phyloP scores from a whole-genome alignment of 2,113 vertebrate species.

The Hyaena hyaena region DNA sequence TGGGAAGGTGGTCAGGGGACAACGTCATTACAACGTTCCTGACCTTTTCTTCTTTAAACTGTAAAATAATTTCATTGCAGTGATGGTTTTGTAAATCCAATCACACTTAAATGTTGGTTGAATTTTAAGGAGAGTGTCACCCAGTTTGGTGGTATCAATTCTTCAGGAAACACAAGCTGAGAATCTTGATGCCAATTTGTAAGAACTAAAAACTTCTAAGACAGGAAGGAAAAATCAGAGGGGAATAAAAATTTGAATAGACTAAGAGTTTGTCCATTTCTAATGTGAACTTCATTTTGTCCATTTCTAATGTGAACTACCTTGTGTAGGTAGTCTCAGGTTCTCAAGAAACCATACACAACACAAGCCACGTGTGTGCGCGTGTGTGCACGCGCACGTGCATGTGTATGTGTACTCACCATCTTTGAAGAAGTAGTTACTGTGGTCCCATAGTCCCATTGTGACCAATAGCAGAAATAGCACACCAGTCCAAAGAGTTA shows the following conservation, averaged over 20 bases:
- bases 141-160: not conserved
- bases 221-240: not conserved
- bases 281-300: not conserved
- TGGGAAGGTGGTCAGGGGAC: not conserved
- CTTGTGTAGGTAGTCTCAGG: not conserved
- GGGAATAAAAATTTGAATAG: conserved; percentile 41
- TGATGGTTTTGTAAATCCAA: not conserved
- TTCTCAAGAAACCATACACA: not conserved
- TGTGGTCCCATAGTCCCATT: not conserved
- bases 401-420: not conserved
- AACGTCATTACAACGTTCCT: not conserved
- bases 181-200: conserved; percentile 25
- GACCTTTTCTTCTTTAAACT: conserved; percentile 8
- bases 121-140: not conserved
- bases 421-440: not conserved
- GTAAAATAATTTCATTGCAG: not conserved
- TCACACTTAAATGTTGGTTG: not conserved
- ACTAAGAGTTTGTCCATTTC: not conserved
- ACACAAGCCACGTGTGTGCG: not conserved
- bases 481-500: not conserved
- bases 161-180: not conserved
- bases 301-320: not conserved
- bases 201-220: conserved; percentile 15
- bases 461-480: not conserved
- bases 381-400: not conserved